A percentile compares a stretch with the other conserved stretches of the same genome.
These are phyloP conservation scores for Phenganax stokvisi DNA, from an alignment of 92 coral and sea anemone genomes.

Conservation along the genomic window DNA sequence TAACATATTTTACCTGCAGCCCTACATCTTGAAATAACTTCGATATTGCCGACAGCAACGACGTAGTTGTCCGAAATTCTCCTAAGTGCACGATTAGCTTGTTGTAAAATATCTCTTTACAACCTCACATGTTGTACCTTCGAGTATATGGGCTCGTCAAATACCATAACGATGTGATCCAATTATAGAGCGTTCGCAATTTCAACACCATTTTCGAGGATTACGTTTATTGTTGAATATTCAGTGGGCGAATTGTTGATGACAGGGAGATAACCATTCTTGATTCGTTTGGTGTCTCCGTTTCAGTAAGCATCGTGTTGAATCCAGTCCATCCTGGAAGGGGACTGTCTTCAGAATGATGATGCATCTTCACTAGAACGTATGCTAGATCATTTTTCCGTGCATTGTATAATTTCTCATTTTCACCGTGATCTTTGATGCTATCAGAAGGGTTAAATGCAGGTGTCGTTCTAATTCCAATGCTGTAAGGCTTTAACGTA, in stretches of 20 bases:
- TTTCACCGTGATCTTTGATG: too few species aligned
- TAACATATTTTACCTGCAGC: neutral
- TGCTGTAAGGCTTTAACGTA: too few species aligned
- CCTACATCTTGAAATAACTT: neutral
- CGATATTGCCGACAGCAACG: neutral
- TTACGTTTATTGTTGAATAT: neutral
- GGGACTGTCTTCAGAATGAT: neutral
- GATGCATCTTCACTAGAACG: neutral
- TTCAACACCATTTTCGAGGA: neutral
- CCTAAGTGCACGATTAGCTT: neutral
- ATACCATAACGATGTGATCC: neutral
- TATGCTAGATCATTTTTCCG: neutral
- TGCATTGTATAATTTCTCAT: neutral
- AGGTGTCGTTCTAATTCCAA: too few species aligned
- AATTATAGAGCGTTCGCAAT: neutral
- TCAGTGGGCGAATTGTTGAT: neutral
- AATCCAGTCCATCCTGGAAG: neutral
- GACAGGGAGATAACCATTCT: constrained; percentile 1
- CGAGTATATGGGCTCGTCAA: neutral
- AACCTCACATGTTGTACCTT: neutral
- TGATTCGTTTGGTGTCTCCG: neutral
- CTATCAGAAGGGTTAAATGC: too few species aligned
- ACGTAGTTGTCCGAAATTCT: neutral
- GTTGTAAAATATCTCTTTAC: neutral
- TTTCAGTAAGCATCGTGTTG: neutral